These are phyloP conservation scores for Leptopterna dolabrata DNA, from an alignment of 2,888 invertebrate genomes.

Conservation along the genomic window DNA sequence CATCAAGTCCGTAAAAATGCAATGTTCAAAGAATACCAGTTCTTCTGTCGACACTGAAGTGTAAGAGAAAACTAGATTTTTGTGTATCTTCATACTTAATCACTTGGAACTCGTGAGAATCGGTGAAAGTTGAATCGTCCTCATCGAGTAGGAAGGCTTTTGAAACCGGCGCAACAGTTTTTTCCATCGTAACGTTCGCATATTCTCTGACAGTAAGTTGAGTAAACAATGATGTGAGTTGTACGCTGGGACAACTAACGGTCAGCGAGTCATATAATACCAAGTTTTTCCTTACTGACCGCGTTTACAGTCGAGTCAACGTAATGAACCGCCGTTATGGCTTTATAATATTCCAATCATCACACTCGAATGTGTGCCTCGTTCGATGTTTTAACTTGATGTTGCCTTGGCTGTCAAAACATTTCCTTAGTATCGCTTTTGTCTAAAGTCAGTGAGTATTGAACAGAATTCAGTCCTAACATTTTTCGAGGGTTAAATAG, in stretches of 20 bases:
- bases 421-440: too few relatives aligned
- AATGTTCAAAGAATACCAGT: too few relatives aligned
- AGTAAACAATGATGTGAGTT: conserved; percentile 42
- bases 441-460: too few relatives aligned
- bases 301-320: not conserved
- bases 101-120: not conserved
- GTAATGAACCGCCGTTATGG: not conserved
- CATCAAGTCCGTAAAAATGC: too few relatives aligned
- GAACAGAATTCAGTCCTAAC: too few relatives aligned
- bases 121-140: not conserved
- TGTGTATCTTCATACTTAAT: not conserved
- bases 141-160: not conserved
- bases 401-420: too few relatives aligned
- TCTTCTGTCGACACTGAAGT: too few relatives aligned
- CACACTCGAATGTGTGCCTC: too few relatives aligned
- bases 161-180: not conserved
- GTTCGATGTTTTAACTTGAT: too few relatives aligned
- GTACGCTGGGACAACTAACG: conserved; percentile 33
- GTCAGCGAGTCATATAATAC: conserved; percentile 15
- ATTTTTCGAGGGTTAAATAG: too few relatives aligned
- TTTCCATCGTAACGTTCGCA: not conserved
- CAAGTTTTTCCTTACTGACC: not conserved
- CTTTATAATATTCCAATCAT: too few relatives aligned
- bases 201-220: not conserved
- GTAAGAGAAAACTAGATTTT: not conserved